Percentiles rank a stretch among this genome's conserved stretches.
Evolutionary conservation across 2,888 invertebrate species (phyloP).

Genomic region (Erebia palarica): DNA sequence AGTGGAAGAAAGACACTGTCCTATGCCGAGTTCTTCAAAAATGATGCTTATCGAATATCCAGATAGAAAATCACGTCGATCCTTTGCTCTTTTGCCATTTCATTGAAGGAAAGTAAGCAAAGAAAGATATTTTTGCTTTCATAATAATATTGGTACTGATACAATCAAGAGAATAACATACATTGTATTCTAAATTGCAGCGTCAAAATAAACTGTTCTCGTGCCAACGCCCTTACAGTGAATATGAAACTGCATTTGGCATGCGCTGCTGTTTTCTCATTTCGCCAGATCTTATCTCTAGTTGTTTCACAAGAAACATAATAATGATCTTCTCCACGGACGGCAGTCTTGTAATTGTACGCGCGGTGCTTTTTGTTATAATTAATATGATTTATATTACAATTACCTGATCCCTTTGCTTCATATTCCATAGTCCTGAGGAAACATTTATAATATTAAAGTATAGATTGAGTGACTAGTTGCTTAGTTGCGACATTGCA

Average conservation of each 20-base stretch:
- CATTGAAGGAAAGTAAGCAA: no score
- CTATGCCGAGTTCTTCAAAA: no score
- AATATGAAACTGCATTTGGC: conserved; percentile 43
- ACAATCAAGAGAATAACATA: conserved; percentile 2
- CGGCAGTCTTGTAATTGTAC: conserved; percentile 22
- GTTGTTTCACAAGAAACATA: conserved; percentile 41
- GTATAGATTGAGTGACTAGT: no score
- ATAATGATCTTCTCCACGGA: conserved; percentile 39
- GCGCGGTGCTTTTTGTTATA: conserved; percentile 2
- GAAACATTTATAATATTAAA: no score
- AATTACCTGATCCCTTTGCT: neutral
- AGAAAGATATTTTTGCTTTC: no score
- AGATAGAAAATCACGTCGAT: no score
- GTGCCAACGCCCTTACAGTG: conserved; percentile 34
- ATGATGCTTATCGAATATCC: no score
- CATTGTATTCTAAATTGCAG: conserved; percentile 6
- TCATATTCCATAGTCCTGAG: no score
- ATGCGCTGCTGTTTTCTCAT: conserved; percentile 44
- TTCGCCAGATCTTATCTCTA: conserved; percentile 44
- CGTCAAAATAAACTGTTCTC: neutral
- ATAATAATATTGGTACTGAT: neutral
- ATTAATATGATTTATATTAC: neutral
- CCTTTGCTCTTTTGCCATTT: no score
- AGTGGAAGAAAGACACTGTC: no score
- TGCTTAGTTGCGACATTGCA: no score